These are phyloP conservation scores for Tachuris rubrigastra DNA, from an alignment of 2,113 vertebrate species.

Conservation along the genomic window DNA sequence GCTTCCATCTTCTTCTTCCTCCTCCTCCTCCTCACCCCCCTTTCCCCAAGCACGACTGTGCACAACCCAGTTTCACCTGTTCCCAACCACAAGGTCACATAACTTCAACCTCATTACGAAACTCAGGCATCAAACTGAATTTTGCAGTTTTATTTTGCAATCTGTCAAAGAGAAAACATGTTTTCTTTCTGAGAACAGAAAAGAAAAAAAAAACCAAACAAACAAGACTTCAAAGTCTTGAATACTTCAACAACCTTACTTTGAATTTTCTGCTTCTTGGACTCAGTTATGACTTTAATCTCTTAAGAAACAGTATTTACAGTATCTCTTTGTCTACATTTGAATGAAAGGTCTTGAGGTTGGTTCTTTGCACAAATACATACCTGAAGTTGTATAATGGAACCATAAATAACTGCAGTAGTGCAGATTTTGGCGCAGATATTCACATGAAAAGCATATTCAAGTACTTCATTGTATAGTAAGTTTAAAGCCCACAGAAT, in stretches of 20 bases:
- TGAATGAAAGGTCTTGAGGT: background rate
- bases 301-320: background rate
- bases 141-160: background rate
- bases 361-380: background rate
- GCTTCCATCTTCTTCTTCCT: background rate
- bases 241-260: background rate
- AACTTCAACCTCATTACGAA: background rate
- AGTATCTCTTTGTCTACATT: background rate
- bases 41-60: rapidly evolving
- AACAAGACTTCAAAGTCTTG: background rate
- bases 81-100: background rate
- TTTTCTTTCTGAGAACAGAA: background rate
- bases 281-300: background rate
- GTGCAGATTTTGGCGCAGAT: background rate
- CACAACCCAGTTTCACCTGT: background rate
- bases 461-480: background rate
- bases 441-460: background rate
- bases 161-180: background rate
- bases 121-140: background rate
- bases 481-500: background rate
- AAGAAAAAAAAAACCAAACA: background rate
- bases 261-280: background rate
- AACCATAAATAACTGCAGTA: background rate
- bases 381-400: background rate
- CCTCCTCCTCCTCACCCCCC: background rate